Evolutionary conservation across 1,140 invertebrate genomes (phyloP), one percentile per base, ranked within the genome.

Genomic region (Steinernema khuongi): DNA sequence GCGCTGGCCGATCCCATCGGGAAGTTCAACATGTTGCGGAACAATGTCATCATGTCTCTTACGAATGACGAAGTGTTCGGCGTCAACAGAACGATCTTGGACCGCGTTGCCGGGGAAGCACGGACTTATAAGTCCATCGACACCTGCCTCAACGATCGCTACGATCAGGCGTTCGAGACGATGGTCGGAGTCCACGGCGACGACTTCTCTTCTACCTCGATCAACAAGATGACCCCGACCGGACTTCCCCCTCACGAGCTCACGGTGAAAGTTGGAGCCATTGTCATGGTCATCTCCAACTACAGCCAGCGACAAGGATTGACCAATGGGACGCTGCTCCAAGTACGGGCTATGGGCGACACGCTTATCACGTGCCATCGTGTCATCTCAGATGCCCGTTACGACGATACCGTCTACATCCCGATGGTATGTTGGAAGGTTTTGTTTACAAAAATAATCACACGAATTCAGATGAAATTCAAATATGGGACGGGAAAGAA

Each of bases 311-410:
- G 18, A 19, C 14, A 30, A 18, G 69, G 60, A 17, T 41, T 79
- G 18, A 81, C 77, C 70, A 81, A 81, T 73, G 77, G 80, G 32
- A 81, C 80, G 19, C 32, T 77, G 32, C 44, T 81, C 66, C 19
- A 22, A 71, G 71, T 72, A 26, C 7, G 4, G 17, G 22, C 4
- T 7, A 70, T 70, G 7, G 19, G 19, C 7, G 28, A 70, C 7
- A 18, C 66, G 66, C 4, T 70, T 17, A 22, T 70, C 17, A 68
- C 7, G 18, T 70, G 68, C 32, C 31, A 36, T 43, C 22, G 22
- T 60, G 32, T 44, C 19, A 17, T 7, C 66, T 7, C 31, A 7
- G 68, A 67, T 29, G 66, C n/a, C 7, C 7, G 7, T 29, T 7
- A 67, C 66, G 31, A 67, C 26, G 26, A 67, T 11, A 11, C n/a